phyloP scores from a whole-genome alignment of 2,797 vertebrate genomes.

The Chaetodon trifasciatus region DNA sequence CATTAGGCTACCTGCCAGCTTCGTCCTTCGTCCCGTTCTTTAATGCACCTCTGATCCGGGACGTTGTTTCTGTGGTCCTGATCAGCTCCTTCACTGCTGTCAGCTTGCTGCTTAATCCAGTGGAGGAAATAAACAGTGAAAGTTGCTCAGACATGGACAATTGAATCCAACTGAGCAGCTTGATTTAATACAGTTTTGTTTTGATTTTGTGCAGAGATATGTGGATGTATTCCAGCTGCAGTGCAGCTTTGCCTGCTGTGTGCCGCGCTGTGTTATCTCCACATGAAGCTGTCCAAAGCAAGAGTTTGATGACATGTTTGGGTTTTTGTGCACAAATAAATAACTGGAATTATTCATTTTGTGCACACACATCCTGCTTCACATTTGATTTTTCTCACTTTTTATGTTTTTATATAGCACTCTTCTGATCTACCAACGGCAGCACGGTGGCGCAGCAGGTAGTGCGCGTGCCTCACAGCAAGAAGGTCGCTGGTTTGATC shows the following conservation, averaged over 20 bases:
- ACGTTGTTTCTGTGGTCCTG: too few relatives aligned
- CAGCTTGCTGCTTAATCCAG: background rate
- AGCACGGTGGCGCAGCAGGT: too few relatives aligned
- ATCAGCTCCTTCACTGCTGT: too few relatives aligned
- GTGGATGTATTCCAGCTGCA: background rate
- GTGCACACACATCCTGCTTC: background rate
- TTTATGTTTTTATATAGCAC: background rate
- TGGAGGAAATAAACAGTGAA: constrained; percentile 3
- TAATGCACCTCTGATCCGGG: too few relatives aligned
- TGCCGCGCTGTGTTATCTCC: background rate
- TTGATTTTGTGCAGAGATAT: constrained; percentile 11
- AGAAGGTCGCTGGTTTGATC: too few relatives aligned
- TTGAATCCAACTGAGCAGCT: background rate
- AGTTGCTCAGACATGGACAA: background rate
- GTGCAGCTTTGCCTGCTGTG: background rate
- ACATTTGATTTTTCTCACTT: background rate
- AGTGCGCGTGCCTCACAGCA: too few relatives aligned
- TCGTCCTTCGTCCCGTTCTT: too few relatives aligned
- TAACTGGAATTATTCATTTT: background rate
- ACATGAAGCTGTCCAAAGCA: too few relatives aligned
- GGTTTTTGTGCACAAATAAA: background rate
- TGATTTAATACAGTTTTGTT: background rate
- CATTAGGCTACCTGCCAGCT: too few relatives aligned
- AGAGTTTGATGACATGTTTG: background rate
- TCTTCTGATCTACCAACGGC: too few relatives aligned